Evolutionary conservation across 2,797 vertebrate species (phyloP), one percentile per base, ranked within the genome.

Genomic region (Australoheros facetus): DNA sequence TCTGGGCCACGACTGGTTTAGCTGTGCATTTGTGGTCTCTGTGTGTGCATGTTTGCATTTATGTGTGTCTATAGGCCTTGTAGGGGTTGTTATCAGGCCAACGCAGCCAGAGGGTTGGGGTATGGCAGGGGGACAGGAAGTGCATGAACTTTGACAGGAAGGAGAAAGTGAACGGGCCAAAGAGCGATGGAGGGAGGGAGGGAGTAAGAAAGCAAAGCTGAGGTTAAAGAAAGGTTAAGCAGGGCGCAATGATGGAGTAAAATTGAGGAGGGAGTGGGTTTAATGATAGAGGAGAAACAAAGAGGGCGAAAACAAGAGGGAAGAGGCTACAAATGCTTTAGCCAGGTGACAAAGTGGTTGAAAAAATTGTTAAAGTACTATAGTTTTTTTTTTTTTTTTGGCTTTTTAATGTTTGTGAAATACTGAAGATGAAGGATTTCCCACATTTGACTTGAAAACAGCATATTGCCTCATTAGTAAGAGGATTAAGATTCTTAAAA

Each of bases 81-180:
- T 59, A 7, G 81, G 56, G 85, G 86, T 86, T 75, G 78, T 88
- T 89, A 87, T 88, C 76, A 83, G 86, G 87, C 84, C 85, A 89
- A 16, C 69, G 5, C 16, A 17, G 76, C 80, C 84, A 83, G 82
- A 57, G 85, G 23, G 82, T 85, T 23, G 76, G 12, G 81, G 81
- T 81, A 55, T 81, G 85, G 80, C 71, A 30, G 85, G 85, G 89
- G 73, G 56, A 84, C 89, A 90, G 94, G 93, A 94, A 94, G 92
- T 93, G 91, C 90, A 90, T 83, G 92, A 93, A 93, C 93, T 93
- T 89, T 89, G 88, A 92, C 89, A 91, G 92, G 91, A 94, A 91
- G 82, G 90, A 92, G 91, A 91, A 92, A 90, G 91, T 88, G 88
- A 89, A 85, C 34, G 34, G 56, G 82, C 53, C 73, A 80, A 62